Base-by-base conservation (phyloP, 2,888 invertebrate species). In the Callinectes sapidus region DNA sequence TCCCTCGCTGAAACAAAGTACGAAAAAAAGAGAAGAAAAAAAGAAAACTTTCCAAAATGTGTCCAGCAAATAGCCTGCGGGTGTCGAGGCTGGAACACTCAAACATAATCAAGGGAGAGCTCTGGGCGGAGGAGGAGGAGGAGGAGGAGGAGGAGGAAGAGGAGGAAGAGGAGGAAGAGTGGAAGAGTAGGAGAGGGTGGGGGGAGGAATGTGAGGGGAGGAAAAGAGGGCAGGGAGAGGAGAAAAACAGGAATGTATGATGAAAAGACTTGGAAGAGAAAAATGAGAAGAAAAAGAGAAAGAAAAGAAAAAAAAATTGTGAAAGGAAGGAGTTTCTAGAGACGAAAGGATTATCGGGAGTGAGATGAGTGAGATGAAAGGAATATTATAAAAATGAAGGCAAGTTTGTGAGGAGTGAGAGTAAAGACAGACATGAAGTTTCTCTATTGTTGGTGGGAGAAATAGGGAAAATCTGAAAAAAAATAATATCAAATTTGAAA, bases 91-190 rank as follows among this genome's bases (percentile, higher is more conserved):
- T 23, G 86, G 71, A 90, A 90, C 87, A 90, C 42, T 89, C 87
- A 90, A 92, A 92, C 87, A 87, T 86, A 87, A 90, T 90, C 86
- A 92, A 87, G 81, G 86, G 89, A 48, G 86, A 90, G 90, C 89
- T 86, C 14, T 18, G 48, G 90, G 87, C 86, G 90, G 16, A 16
- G 87, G 14, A 54, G 71, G 16, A 32, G n/a, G 48, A 55, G 87
- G 39, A 42, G 48, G 87, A 39, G 55, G 32, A 66, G 54, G 35
- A 48, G 42, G 77, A 39, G 14, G 77, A 28, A 54, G 77, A n/a
- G 54, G 71, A 39, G 87, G 10, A 35, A 16, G 35, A 71, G 35
- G 28, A 39, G 18, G 39, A 23, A 28, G 32, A 16, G 14, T 16
- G 42, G 42, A 77, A 18, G 55, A 66, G 32, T n/a, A n/a, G 48